These are phyloP conservation scores for Zalophus californianus DNA, from an alignment of 2,797 vertebrate species.

Conservation along the genomic window DNA sequence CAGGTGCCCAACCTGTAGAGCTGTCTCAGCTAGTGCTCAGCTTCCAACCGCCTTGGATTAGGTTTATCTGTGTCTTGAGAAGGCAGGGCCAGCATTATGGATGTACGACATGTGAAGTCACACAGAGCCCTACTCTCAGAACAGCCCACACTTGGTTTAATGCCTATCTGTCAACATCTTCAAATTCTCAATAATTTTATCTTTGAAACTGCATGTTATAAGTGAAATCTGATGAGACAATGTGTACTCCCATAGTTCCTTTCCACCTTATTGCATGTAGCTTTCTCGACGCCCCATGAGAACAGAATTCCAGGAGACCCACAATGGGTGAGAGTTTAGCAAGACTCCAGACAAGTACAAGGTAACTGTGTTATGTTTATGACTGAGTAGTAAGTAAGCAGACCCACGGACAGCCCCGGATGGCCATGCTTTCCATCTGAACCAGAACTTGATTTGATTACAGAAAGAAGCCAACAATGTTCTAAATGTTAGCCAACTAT, in stretches of 20 bases:
- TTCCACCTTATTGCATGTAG: not conserved
- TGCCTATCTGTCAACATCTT: not conserved
- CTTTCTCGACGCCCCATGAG: not conserved
- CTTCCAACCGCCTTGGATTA: not conserved
- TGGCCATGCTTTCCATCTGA: not conserved
- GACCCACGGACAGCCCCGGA: not conserved
- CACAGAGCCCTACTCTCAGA: not conserved
- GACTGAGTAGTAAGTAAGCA: not conserved
- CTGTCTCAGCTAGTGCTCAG: not conserved
- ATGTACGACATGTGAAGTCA: not conserved
- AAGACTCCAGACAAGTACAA: not conserved
- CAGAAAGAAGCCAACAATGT: not conserved
- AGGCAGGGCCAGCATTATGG: not conserved
- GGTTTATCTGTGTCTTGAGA: not conserved
- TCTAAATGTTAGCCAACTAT: not conserved
- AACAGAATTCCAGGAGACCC: not conserved
- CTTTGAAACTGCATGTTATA: not conserved
- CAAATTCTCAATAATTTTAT: not conserved
- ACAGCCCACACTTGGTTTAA: not conserved
- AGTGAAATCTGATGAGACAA: not conserved
- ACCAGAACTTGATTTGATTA: not conserved
- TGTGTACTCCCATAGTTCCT: not conserved
- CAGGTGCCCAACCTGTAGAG: not conserved
- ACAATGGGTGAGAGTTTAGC: not conserved
- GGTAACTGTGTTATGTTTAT: not conserved